These are phyloP conservation scores for Calliphora vomitoria DNA, from an alignment of 2,888 invertebrate genomes.

Conservation along the genomic window DNA sequence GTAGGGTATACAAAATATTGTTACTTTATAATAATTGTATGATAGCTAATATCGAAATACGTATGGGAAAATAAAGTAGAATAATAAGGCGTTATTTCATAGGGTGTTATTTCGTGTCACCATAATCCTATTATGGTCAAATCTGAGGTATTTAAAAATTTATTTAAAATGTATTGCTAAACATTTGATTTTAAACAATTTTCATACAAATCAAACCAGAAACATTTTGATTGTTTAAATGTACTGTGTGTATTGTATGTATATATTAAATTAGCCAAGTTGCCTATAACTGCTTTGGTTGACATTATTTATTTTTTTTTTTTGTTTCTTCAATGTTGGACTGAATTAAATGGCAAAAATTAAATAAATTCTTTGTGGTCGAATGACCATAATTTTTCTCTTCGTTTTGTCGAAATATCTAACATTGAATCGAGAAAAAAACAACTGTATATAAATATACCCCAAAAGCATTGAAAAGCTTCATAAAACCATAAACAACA, in stretches of 20 bases:
- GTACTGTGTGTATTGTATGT: too few species aligned
- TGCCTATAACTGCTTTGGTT: not conserved
- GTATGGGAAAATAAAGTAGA: too few species aligned
- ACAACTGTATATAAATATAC: not conserved
- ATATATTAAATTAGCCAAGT: not conserved
- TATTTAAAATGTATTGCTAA: too few species aligned
- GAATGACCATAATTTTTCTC: conserved; percentile 17
- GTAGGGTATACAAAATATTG: too few species aligned
- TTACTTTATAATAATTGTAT: too few species aligned
- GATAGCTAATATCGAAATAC: too few species aligned
- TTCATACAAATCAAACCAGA: not conserved
- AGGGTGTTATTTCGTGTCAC: too few species aligned
- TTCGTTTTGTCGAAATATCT: not conserved
- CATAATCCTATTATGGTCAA: too few species aligned
- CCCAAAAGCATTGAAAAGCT: not conserved
- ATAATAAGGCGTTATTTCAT: too few species aligned
- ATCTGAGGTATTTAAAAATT: too few species aligned
- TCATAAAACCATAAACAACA: conserved; percentile 48
- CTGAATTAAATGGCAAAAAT: conserved; percentile 19
- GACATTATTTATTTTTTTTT: not conserved
- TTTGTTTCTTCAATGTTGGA: not conserved
- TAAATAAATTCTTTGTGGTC: conserved; percentile 19
- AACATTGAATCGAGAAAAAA: not conserved
- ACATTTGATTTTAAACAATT: too few species aligned
- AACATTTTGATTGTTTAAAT: not conserved